phyloP scores from a whole-genome alignment of 2,888 invertebrate species.

The Xylota sylvarum region DNA sequence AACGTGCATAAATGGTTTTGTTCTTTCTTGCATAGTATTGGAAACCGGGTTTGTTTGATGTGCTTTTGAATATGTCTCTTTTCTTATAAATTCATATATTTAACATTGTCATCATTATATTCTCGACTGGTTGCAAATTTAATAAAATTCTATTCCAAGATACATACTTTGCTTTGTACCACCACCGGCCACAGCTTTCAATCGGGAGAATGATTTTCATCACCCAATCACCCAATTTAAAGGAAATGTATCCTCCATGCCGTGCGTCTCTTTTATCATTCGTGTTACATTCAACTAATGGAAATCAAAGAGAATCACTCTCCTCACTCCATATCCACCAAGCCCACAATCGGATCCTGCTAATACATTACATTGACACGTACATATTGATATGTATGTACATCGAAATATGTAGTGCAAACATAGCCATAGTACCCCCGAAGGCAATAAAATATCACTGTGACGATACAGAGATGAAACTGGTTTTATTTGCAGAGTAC shows the following conservation, averaged over 20 bases:
- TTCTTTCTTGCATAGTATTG: too few relatives aligned
- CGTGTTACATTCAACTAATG: constrained; percentile 20
- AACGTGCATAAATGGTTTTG: too few relatives aligned
- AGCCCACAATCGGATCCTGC: constrained; percentile 16
- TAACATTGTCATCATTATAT: background rate
- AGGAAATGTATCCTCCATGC: background rate
- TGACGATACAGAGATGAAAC: constrained; percentile 28
- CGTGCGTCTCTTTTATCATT: constrained; percentile 2
- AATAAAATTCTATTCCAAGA: background rate
- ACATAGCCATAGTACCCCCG: constrained; percentile 2
- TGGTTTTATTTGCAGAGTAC: constrained; percentile 35
- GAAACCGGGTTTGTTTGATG: too few relatives aligned
- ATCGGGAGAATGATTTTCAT: background rate
- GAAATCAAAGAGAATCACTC: constrained; percentile 33
- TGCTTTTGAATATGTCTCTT: too few relatives aligned
- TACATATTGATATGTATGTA: background rate
- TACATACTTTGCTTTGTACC: background rate
- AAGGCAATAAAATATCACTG: constrained; percentile 34
- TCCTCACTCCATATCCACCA: background rate
- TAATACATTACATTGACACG: background rate
- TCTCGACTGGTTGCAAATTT: background rate
- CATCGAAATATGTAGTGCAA: background rate
- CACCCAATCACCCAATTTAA: constrained; percentile 9
- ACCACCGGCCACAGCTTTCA: background rate
- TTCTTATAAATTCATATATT: too few relatives aligned